Percentiles rank a stretch among this genome's conserved stretches.
Conservation (phyloP, 2,888 invertebrate genomes). For the Melieria picta region DNA sequence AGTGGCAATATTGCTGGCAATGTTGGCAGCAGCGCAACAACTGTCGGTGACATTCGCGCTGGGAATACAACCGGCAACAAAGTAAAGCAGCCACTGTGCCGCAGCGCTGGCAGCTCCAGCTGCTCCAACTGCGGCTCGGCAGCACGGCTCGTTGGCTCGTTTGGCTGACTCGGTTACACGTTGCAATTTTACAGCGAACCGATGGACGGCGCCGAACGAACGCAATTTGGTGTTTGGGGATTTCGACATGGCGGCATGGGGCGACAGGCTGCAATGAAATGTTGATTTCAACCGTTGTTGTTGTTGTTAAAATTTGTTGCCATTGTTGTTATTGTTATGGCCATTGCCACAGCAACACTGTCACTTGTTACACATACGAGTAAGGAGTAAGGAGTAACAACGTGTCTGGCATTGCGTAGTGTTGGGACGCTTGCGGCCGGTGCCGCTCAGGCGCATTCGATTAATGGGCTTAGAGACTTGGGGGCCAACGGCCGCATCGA, state of each 20-base stretch:
- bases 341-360: too few species aligned
- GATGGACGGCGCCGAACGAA: background rate
- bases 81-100: slow-evolving; percentile 22
- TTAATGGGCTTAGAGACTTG: too few species aligned
- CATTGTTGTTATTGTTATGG: slow-evolving; percentile 5
- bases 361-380: too few species aligned
- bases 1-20: slow-evolving; percentile 20
- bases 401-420: too few species aligned
- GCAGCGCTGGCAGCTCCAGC: slow-evolving; percentile 4
- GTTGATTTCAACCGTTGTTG: background rate
- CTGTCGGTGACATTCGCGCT: slow-evolving; percentile 30
- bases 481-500: too few species aligned
- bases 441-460: too few species aligned
- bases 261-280: background rate
- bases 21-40: background rate
- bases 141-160: background rate
- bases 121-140: background rate
- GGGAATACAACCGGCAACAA: slow-evolving; percentile 33
- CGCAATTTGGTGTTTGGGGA: background rate
- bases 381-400: too few species aligned
- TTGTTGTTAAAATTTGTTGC: background rate
- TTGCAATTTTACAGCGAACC: background rate
- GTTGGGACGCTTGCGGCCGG: too few species aligned
- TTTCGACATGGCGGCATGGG: background rate
- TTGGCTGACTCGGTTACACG: slow-evolving; percentile 6